A percentile compares a stretch with the other conserved stretches of the same genome.
Conservation (phyloP, 2,113 vertebrate genomes). For the Peromyscus polionotus region DNA sequence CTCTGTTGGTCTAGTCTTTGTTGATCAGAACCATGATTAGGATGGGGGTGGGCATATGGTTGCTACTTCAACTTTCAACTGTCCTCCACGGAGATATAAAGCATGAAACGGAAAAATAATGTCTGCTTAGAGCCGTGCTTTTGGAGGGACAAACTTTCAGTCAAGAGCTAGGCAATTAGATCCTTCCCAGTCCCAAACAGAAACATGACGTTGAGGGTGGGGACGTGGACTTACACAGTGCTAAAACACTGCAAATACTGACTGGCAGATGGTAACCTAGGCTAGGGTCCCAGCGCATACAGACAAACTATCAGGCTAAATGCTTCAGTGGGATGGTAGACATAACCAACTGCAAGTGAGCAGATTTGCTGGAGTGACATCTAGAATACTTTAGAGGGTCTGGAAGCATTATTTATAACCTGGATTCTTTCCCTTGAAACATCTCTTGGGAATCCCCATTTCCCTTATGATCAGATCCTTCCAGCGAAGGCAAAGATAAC, state of each 20-base stretch:
- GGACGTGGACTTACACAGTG: not conserved
- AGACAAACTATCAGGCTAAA: not conserved
- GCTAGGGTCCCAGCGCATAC: not conserved
- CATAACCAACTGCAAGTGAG: rapidly evolving
- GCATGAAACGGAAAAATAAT: not conserved
- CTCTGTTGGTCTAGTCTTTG: not conserved
- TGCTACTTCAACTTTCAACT: not conserved
- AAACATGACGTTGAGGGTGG: not conserved
- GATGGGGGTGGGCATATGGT: not conserved
- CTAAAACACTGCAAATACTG: not conserved
- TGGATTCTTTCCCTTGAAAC: not conserved
- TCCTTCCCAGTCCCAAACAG: not conserved
- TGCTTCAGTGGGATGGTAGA: rapidly evolving
- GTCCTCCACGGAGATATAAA: not conserved
- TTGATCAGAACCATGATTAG: not conserved
- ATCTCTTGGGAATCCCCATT: not conserved
- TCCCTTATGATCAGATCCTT: not conserved
- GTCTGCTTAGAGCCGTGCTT: not conserved
- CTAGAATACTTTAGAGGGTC: not conserved
- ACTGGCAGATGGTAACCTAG: not conserved
- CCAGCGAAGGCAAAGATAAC: not conserved
- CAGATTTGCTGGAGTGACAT: rapidly evolving
- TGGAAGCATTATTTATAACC: not conserved
- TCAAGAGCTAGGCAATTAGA: not conserved
- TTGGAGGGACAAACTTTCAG: not conserved